Evolutionary conservation across 2,113 vertebrate genomes (phyloP).

Genomic region (Pteronura brasiliensis): DNA sequence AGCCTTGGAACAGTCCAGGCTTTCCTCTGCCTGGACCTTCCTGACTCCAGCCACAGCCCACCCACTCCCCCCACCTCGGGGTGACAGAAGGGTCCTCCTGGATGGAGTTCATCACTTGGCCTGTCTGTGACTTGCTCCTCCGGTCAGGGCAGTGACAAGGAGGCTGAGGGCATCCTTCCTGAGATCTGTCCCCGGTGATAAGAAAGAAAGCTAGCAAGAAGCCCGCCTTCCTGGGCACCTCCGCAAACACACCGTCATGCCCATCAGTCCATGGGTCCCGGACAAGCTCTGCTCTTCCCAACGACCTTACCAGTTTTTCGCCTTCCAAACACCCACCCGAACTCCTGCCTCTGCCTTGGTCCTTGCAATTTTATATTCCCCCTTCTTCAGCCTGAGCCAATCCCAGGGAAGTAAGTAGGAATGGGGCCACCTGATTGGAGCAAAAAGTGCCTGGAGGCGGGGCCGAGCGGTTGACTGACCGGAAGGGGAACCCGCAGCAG

Average conservation of each 20-base stretch:
- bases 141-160: neutral
- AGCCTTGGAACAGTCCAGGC: neutral
- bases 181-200: neutral
- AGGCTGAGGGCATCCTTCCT: neutral
- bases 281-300: neutral
- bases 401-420: constrained; percentile 27
- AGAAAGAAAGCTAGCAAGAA: neutral
- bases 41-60: neutral
- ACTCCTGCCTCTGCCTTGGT: fast-evolving
- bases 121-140: neutral
- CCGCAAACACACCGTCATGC: neutral
- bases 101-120: neutral
- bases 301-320: neutral
- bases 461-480: constrained; percentile 20
- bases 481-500: neutral
- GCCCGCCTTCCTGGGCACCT: neutral
- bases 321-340: neutral
- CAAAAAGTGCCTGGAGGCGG: neutral
- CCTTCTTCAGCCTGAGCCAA: constrained; percentile 43
- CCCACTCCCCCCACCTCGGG: neutral
- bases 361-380: neutral
- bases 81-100: neutral
- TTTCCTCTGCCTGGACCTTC: fast-evolving
- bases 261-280: fast-evolving
- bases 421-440: constrained; percentile 47